These are phyloP conservation scores for Spondyliosoma cantharus DNA, from an alignment of 2,797 vertebrate genomes.

Conservation along the genomic window DNA sequence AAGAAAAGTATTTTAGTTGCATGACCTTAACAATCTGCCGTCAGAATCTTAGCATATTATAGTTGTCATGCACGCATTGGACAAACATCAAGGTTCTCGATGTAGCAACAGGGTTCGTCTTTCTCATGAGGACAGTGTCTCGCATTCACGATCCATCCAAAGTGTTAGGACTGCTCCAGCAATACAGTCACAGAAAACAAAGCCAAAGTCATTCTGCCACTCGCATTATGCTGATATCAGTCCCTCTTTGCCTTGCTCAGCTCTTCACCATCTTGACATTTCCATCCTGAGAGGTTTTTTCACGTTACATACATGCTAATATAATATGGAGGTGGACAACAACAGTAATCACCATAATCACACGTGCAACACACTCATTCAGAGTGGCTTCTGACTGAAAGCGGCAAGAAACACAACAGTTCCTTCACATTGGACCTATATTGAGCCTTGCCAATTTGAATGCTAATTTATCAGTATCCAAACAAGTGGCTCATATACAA, in stretches of 20 bases:
- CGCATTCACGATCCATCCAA: slow-evolving; percentile 3
- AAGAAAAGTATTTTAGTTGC: background rate
- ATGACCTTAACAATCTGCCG: background rate
- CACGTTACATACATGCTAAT: slow-evolving; percentile 6
- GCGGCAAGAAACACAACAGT: slow-evolving; percentile 51
- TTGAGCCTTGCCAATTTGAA: slow-evolving; percentile 46
- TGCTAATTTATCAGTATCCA: slow-evolving; percentile 55
- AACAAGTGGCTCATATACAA: slow-evolving; percentile 48
- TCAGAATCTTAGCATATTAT: background rate
- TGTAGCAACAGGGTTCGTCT: background rate
- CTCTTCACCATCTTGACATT: slow-evolving; percentile 38
- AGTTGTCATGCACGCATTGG: background rate
- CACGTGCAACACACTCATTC: slow-evolving; percentile 37
- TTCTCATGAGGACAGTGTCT: slow-evolving; percentile 8
- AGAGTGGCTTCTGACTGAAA: slow-evolving; percentile 40
- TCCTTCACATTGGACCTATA: slow-evolving; percentile 38
- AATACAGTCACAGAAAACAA: slow-evolving; percentile 45
- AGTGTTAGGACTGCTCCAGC: slow-evolving; percentile 27
- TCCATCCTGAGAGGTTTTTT: slow-evolving; percentile 40
- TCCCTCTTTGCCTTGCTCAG: background rate
- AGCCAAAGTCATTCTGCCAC: slow-evolving; percentile 56
- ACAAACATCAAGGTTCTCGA: background rate
- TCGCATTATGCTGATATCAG: slow-evolving; percentile 50
- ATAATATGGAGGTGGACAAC: slow-evolving; percentile 38
- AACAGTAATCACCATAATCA: slow-evolving; percentile 24